Base-by-base conservation (phyloP, 2,113 vertebrate species). In the Synchiropus splendidus region DNA sequence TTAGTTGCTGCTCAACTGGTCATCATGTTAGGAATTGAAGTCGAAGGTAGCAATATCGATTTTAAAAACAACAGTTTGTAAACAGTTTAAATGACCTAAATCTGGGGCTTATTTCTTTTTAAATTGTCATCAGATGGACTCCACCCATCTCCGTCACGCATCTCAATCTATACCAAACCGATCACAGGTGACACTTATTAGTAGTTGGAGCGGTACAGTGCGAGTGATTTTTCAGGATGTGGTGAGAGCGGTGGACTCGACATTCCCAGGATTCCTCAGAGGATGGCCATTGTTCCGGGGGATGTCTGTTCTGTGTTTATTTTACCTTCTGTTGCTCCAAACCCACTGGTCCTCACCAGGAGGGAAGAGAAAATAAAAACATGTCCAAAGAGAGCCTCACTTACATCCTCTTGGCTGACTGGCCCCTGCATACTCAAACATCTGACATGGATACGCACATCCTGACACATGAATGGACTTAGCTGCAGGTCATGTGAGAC, bases 261-360 rank as follows among this genome's bases (percentile, higher is more conserved):
- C 58, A 83, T 84, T 80, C 79, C 62, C 77, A 72, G 70, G 37
- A 75, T 84, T 76, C 79, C 70, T 74, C 59, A 16, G 57, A 75
- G 82, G 72, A 70, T 74, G 12, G 69, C 56, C 47, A 16, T 48
- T 63, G 74, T 83, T 83, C 80, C 79, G 71, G 72, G 64, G 79
- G 71, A 80, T 75, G 71, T 76, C 75, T 80, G 79, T 58, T 60
- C 56, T 5, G 17, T 83, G 77, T 83, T 84, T 84, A 75, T 84
- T 81, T 84, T 84, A 81, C 80, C 74, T 83, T 83, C 67, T 79
- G 72, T 80, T 74, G 62, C 75, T 80, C 61, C 54, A 58, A 75
- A 70, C 60, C 72, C 69, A 46, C 37, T 46, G 71, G 59, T 79
- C 63, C 44, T 70, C 65, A 71, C 45, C 16, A 27, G 72, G 74